A percentile compares a stretch with the other conserved stretches of the same genome.
Conservation (phyloP, 92 coral and sea anemone genomes). For the Palythoa grandiflora region DNA sequence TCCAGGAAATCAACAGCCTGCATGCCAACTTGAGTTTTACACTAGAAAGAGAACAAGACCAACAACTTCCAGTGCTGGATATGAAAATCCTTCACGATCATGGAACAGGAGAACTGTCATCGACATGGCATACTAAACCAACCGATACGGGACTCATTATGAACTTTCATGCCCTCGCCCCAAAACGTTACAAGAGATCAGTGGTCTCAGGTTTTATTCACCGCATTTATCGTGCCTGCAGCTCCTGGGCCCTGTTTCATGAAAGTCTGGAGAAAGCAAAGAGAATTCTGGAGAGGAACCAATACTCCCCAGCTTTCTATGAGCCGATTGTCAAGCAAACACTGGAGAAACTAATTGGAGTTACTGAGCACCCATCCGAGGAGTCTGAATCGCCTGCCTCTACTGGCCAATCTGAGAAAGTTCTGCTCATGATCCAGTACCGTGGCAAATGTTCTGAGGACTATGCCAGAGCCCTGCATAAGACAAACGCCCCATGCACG, state of each 20-base stretch:
- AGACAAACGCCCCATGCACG: not conserved
- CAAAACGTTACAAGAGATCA: constrained; percentile 28
- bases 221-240: constrained; percentile 13
- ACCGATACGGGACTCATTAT: constrained; percentile 29
- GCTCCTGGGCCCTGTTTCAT: no score
- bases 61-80: not conserved
- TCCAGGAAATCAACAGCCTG: not conserved
- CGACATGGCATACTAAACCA: constrained; percentile 29
- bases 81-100: constrained; percentile 16
- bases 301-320: no score
- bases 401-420: no score
- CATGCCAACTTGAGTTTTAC: constrained; percentile 19
- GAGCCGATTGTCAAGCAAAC: no score
- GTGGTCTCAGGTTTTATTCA: constrained; percentile 28
- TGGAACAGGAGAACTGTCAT: constrained; percentile 24
- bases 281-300: no score
- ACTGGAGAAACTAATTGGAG: no score
- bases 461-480: no score
- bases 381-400: no score
- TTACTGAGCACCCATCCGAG: no score
- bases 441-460: no score
- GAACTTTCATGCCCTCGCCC: constrained; percentile 31
- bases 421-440: no score
- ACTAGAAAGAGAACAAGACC: constrained; percentile 28
- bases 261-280: no score